Evolutionary conservation across 1,140 invertebrate species (phyloP), one percentile per base, ranked within the genome.

Genomic region (Solen grandis): DNA sequence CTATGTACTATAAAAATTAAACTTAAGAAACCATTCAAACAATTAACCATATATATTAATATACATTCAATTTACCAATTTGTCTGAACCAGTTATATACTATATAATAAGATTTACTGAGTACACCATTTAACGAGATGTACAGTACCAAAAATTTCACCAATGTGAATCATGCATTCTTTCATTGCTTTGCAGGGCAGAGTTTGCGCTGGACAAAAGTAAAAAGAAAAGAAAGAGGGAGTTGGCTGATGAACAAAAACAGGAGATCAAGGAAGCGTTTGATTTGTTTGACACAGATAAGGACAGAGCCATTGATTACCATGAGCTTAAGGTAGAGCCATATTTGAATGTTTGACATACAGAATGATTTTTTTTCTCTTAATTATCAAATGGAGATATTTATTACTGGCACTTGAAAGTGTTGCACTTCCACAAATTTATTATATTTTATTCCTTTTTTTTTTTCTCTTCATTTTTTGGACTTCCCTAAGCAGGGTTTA

Each of bases 251-350:
- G 91, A 92, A 85, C 91, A 93, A 73, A 93, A 92, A 68, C 90
- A 92, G 81, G 92, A 93, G 81, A 92, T 93, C 13, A 88, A 86
- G 41, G 92, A 93, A 83, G 92, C 92, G 2, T 93, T 93, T 88
- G 92, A 93, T 76, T 83, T 93, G 68, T 93, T 93, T 88, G 92
- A 93, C 82, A 91, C 91, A 63, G 92, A 93, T 76, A 93, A 92
- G 85, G 92, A 93, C 81, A 77, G 89, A 76, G 86, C 88, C 35
- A 92, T 93, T 65, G 92, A 92, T 73, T 92, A 92, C 83, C 90
- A 92, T 89, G 92, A 93, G 83, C 83, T 93, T 1, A 92, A 92
- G 86, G 92, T 92, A 83, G 57, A 22, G 22, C 33, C 35, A n/a
- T n/a, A n/a, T n/a, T n/a, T n/a, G n/a, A n/a, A n/a, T n/a, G n/a